Conservation (phyloP, 2,797 vertebrate species). For the Danio aesculapii region DNA sequence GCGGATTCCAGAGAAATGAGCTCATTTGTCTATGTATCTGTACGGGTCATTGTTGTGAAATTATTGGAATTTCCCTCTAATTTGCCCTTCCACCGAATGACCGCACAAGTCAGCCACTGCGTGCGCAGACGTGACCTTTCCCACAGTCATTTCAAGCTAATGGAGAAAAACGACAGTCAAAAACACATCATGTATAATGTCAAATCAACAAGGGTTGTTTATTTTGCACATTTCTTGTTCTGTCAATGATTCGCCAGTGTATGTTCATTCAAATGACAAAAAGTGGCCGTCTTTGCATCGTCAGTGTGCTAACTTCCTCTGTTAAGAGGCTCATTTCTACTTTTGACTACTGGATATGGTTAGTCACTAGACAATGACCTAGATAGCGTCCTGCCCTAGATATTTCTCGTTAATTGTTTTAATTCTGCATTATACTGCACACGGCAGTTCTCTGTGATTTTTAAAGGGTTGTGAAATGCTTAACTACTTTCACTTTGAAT, state of each 20-base stretch:
- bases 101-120: conserved; percentile 18
- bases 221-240: not conserved
- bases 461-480: no score
- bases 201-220: not conserved
- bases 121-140: conserved; percentile 26
- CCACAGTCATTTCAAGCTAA: not conserved
- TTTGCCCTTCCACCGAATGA: conserved; percentile 5
- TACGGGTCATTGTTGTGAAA: conserved; percentile 27
- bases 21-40: conserved; percentile 9
- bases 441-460: no score
- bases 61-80: conserved; percentile 35
- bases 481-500: no score
- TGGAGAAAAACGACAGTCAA: not conserved
- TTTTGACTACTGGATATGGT: not conserved
- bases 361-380: not conserved
- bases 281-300: not conserved
- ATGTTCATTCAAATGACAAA: not conserved
- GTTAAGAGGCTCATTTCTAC: not conserved
- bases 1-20: not conserved
- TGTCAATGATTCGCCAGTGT: not conserved
- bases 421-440: no score
- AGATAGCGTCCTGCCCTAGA: no score
- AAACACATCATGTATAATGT: not conserved
- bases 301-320: conserved; percentile 7
- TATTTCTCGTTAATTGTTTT: no score